Evolutionary conservation across 64 coral and sea anemone species (phyloP).

Genomic region (Montipora cactus): DNA sequence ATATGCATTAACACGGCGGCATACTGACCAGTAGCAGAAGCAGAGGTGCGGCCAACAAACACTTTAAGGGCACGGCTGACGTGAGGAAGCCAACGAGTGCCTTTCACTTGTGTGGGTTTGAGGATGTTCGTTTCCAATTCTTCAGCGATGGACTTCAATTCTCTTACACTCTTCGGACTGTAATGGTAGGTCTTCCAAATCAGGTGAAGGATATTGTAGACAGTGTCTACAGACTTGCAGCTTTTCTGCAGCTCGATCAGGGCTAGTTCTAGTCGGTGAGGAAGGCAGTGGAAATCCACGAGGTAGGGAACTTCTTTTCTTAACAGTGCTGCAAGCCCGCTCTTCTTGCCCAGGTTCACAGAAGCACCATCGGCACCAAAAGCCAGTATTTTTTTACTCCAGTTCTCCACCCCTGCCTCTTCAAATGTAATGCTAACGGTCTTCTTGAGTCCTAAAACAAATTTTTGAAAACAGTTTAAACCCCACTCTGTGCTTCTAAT

Average conservation of each 20-base stretch:
- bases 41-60: background rate
- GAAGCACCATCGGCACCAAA: conserved; percentile 52
- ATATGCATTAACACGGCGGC: background rate
- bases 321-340: conserved; percentile 17
- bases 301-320: background rate
- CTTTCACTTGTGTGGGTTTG: conserved; percentile 19
- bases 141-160: background rate
- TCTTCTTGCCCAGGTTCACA: background rate
- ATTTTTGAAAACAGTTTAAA: too few species aligned
- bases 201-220: background rate
- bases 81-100: background rate
- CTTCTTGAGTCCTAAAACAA: too few species aligned
- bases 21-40: background rate
- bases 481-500: too few species aligned
- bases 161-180: background rate
- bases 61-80: conserved; percentile 6
- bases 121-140: background rate
- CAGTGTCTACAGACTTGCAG: background rate
- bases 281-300: too few species aligned
- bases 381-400: background rate
- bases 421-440: too few species aligned
- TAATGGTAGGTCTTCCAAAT: background rate
- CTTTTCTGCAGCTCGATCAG: background rate
- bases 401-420: too few species aligned
- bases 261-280: too few species aligned